Evolutionary conservation across 2,113 vertebrate species (phyloP), one percentile per base, ranked within the genome.

Genomic region (Xenotilapia flavipinnis): DNA sequence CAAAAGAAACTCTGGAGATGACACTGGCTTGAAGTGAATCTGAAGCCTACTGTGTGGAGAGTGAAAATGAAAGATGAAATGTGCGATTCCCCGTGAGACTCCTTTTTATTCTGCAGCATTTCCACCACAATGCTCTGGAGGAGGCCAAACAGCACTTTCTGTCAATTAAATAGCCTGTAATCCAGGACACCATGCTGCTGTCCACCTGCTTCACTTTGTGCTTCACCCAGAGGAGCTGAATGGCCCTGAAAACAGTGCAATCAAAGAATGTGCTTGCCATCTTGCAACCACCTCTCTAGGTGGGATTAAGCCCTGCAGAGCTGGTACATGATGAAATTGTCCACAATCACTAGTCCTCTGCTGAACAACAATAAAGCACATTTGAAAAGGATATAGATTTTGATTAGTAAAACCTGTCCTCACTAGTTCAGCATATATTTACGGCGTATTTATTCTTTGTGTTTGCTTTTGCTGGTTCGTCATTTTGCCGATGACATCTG

Each of bases 141-240:
- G 45, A 83, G 81, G 49, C 47, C 86, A 80, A 49, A 42, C 85
- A 80, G 79, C 54, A 42, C 86, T 49, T 75, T 80, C 81, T 92
- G 90, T 87, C 92, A 85, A 84, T 90, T 91, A 91, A 90, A 89
- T 53, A 65, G 65, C 47, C 60, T 3, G n/a, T 86, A 79, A 88
- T 90, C 88, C 88, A 84, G 45, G 89, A 75, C 58, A 11, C 31
- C 84, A 84, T 36, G 79, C 84, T 87, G 87, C 82, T 49, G 83
- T 89, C 85, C 84, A 90, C 86, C 91, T 87, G 90, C 86, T 80
- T 79, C 73, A 75, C 82, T 89, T 45, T 53, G 62, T 80, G 81
- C 19, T 23, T 81, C 84, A 81, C 86, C 79, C 54, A 7, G 23
- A 54, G 87, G 83, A 56, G 36, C 80, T 33, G 21, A 79, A 75